Evolutionary conservation across 1,140 invertebrate species (phyloP), one percentile per base, ranked within the genome.

Genomic region (Agrilus planipennis): DNA sequence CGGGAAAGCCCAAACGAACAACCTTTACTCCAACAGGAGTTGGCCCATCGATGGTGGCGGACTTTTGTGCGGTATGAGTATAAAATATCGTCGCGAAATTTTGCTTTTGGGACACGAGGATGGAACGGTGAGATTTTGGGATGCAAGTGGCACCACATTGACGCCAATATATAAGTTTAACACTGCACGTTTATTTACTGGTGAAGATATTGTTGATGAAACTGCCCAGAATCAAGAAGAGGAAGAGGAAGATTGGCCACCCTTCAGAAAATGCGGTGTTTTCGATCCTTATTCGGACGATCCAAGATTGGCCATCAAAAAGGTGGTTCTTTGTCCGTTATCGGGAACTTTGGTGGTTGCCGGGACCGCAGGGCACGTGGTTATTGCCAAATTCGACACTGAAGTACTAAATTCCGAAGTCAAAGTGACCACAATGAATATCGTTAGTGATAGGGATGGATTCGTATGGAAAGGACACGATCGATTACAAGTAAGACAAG

Each of bases 381-480:
- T 96, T 7, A 71, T 89, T 9, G 79, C 89, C 0, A 76, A 76
- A 45, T 73, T 91, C 34, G 75, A 73, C n/a, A 68, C 67, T 2
- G 69, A 79, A 34, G 6, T 69, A 11, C 34, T 51, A 7, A 54
- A 57, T 7, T 57, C 48, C 15, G 49, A 52, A 6, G 39, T 71
- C 1, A 64, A 68, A 65, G 58, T 70, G 4, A 68, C 73, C 20
- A 77, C 77, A 3, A 82, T 94, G 67, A 93, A 94, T 61, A 79
- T 96, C 37, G 88, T 95, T 3, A 83, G 79, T 37, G 89, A 93
- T 57, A 75, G 88, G 14, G 91, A 95, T 61, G 84, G 83, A 10
- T 97, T 97, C 66, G 81, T 91, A 0, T 97, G 94, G 94, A 97
- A 97, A 65, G 93, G 93, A n/a, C 91, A 97, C 63, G 84, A 89